Percentiles rank a stretch among this genome's conserved stretches.
Conservation (phyloP, 2,888 invertebrate species). For the Hyposoter didymator region DNA sequence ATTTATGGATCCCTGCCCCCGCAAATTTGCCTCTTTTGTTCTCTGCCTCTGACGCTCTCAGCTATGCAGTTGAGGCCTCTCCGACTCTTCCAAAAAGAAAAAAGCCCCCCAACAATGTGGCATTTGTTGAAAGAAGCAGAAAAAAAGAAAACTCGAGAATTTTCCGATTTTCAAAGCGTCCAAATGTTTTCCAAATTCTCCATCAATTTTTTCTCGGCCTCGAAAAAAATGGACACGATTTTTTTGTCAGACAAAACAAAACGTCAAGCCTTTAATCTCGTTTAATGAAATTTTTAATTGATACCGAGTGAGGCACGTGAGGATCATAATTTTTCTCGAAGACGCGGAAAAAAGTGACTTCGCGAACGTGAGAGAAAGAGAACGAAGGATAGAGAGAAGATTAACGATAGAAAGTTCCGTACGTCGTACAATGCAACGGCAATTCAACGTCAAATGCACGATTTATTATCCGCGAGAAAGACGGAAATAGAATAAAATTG, state of each 20-base stretch:
- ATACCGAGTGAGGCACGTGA: neutral
- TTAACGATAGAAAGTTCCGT: slow-evolving; percentile 62
- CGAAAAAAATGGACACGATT: neutral
- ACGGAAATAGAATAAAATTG: slow-evolving; percentile 36
- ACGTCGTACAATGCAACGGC: slow-evolving; percentile 24
- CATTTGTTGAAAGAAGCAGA: neutral
- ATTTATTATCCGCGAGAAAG: slow-evolving; percentile 23
- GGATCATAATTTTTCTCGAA: slow-evolving; percentile 1
- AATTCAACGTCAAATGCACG: slow-evolving; percentile 49
- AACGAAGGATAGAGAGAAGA: slow-evolving; percentile 28
- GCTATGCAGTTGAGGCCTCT: neutral
- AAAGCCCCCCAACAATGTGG: neutral
- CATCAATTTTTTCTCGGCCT: neutral
- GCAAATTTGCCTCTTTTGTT: slow-evolving; percentile 30
- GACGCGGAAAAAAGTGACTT: slow-evolving; percentile 10
- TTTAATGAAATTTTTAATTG: neutral
- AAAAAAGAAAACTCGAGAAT: neutral
- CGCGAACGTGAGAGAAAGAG: slow-evolving; percentile 21
- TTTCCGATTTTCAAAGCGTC: neutral
- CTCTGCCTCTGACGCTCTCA: slow-evolving; percentile 23
- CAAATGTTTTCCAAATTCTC: neutral
- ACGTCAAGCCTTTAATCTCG: neutral
- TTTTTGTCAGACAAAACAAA: neutral
- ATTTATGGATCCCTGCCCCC: slow-evolving; percentile 50
- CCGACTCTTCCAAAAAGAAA: neutral